Evolutionary conservation across 2,113 vertebrate genomes (phyloP).

Genomic region (Indicator indicator): DNA sequence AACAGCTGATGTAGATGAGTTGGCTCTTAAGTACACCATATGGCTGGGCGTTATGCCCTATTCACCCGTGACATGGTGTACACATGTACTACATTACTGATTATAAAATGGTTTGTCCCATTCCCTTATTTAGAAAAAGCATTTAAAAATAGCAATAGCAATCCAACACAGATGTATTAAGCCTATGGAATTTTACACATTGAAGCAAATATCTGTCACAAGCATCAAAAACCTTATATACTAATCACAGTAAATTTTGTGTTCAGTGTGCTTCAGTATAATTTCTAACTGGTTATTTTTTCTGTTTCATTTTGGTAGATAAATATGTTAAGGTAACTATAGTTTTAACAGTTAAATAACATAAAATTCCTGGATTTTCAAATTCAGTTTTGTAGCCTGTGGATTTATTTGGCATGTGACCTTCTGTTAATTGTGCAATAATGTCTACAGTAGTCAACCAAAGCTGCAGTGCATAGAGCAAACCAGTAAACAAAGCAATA

Average conservation of each 20-base stretch:
- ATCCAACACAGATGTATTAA: background rate
- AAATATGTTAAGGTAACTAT: background rate
- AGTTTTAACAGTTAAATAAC: background rate
- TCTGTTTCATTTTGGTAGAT: background rate
- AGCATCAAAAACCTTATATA: background rate
- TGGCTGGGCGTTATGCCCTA: conserved; percentile 5
- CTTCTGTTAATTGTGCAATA: background rate
- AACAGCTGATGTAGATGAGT: background rate
- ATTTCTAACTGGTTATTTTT: background rate
- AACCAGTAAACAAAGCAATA: background rate
- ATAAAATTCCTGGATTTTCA: background rate
- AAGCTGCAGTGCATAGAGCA: background rate
- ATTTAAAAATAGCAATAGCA: background rate
- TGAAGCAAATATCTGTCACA: background rate
- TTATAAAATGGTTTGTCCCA: background rate
- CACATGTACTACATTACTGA: conserved; percentile 1
- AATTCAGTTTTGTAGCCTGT: background rate
- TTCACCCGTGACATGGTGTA: conserved; percentile 7
- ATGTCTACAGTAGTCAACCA: background rate
- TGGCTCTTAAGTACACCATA: background rate
- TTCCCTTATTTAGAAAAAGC: background rate
- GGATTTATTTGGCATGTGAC: background rate
- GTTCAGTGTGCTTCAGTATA: background rate
- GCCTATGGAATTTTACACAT: background rate
- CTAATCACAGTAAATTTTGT: background rate